A percentile compares a stretch with the other conserved stretches of the same genome.
These are phyloP conservation scores for Ormyrus nitidulus DNA, from an alignment of 2,888 invertebrate genomes.

Conservation along the genomic window DNA sequence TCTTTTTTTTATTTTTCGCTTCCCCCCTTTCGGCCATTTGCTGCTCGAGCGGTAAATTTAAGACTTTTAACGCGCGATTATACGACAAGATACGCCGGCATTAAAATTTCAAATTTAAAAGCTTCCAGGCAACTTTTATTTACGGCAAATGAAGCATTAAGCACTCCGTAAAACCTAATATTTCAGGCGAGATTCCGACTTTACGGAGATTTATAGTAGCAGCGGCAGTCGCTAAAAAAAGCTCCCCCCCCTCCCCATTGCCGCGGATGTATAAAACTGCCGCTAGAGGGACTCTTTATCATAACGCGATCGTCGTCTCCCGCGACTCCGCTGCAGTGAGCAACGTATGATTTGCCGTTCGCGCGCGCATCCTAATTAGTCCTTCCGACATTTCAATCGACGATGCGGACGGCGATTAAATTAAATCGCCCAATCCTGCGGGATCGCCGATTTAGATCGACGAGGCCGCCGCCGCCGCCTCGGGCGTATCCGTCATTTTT, in stretches of 20 bases:
- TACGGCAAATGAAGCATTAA: conserved; percentile 45
- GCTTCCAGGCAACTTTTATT: conserved; percentile 37
- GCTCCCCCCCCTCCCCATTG: no score
- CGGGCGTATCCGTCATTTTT: conserved; percentile 54
- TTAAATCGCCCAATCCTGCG: conserved; percentile 45
- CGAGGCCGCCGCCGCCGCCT: conserved; percentile 6
- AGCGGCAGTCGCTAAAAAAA: no score
- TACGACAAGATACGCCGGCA: conserved; percentile 50
- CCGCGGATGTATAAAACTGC: no score
- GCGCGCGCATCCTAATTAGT: conserved; percentile 21
- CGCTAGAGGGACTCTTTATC: no score
- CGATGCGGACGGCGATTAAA: conserved; percentile 38
- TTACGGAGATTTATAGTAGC: not conserved
- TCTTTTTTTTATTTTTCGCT: not conserved
- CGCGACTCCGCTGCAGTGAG: not conserved
- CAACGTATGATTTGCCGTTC: conserved; percentile 41
- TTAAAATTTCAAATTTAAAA: conserved; percentile 56
- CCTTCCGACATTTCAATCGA: conserved; percentile 44
- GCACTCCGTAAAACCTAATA: conserved; percentile 19
- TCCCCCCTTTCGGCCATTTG: not conserved
- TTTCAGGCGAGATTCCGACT: not conserved
- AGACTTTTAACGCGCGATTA: conserved; percentile 54
- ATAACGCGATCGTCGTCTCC: no score
- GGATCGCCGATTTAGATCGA: conserved; percentile 40
- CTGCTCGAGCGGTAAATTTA: conserved; percentile 35